A percentile compares a stretch with the other conserved stretches of the same genome.
Evolutionary conservation across 2,113 vertebrate species (phyloP).

Genomic region (Chamaea fasciata): DNA sequence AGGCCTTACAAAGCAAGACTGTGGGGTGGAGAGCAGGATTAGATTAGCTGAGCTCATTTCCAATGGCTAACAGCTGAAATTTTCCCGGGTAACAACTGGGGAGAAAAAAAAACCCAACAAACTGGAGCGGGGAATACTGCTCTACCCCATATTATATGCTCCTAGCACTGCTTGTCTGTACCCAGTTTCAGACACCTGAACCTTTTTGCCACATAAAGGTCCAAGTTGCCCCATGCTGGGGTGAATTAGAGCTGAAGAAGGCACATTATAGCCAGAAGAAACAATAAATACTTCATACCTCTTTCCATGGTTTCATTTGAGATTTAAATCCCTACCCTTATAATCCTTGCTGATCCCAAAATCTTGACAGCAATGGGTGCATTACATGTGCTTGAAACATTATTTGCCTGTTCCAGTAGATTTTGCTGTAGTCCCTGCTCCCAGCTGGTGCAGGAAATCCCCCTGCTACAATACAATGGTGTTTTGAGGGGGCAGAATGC

Average conservation of each 20-base stretch:
- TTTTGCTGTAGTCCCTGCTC: background rate
- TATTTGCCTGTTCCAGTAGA: background rate
- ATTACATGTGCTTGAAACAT: background rate
- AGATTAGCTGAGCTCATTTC: background rate
- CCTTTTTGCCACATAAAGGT: background rate
- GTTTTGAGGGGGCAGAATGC: background rate
- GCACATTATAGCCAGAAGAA: background rate
- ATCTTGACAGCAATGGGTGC: background rate
- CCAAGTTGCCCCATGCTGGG: accelerated
- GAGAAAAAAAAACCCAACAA: accelerated
- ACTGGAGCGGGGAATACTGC: background rate
- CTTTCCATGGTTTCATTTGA: background rate
- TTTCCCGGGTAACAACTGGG: background rate
- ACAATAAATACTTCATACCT: background rate
- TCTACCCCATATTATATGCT: background rate
- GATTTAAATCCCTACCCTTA: background rate
- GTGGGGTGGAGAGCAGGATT: background rate
- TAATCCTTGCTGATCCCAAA: background rate
- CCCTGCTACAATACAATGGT: accelerated
- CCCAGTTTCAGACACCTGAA: background rate
- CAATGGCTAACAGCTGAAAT: background rate
- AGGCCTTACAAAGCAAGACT: background rate
- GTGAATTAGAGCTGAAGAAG: background rate
- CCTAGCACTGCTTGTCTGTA: background rate
- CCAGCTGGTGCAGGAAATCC: background rate